phyloP scores from a whole-genome alignment of 2,888 invertebrate genomes.

The Carterocephalus palaemon region DNA sequence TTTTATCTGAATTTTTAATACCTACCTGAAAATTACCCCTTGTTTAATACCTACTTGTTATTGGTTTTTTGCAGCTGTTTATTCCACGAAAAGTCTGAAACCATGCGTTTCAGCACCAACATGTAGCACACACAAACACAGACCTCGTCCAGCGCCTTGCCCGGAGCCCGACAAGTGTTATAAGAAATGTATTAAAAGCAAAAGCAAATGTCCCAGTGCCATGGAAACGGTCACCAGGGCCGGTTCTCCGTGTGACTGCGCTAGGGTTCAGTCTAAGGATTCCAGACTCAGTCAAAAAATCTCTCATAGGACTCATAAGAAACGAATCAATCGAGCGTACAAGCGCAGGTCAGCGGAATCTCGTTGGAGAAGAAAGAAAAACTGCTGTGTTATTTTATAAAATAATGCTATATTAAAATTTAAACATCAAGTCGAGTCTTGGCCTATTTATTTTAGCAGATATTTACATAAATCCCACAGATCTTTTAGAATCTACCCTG shows the following conservation, averaged over 20 bases:
- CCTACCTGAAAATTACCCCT: too few relatives aligned
- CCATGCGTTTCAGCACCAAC: slow-evolving; percentile 62
- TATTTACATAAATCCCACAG: too few relatives aligned
- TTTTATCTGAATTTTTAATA: too few relatives aligned
- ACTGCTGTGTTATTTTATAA: slow-evolving; percentile 54
- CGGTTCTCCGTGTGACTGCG: slow-evolving; percentile 55
- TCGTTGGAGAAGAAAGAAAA: slow-evolving; percentile 45
- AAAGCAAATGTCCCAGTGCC: slow-evolving; percentile 58
- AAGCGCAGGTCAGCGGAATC: slow-evolving; percentile 46
- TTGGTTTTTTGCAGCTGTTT: slow-evolving; percentile 59
- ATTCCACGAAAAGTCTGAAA: slow-evolving; percentile 49
- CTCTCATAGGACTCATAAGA: slow-evolving; percentile 45
- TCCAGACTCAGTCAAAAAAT: slow-evolving; percentile 41
- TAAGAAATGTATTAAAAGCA: slow-evolving; percentile 49
- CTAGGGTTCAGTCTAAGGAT: slow-evolving; percentile 45
- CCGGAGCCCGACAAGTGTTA: slow-evolving; percentile 61
- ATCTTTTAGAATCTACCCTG: too few relatives aligned
- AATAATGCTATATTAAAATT: not conserved
- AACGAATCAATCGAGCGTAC: slow-evolving; percentile 48
- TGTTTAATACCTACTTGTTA: too few relatives aligned
- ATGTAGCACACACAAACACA: slow-evolving; percentile 59
- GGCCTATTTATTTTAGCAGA: too few relatives aligned
- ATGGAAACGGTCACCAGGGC: slow-evolving; percentile 48
- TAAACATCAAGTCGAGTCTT: too few relatives aligned
- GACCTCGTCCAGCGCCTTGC: slow-evolving; percentile 60